Percentiles rank a stretch among this genome's conserved stretches.
Evolutionary conservation across 2,113 vertebrate genomes (phyloP).

Genomic region (Halichoerus grypus): DNA sequence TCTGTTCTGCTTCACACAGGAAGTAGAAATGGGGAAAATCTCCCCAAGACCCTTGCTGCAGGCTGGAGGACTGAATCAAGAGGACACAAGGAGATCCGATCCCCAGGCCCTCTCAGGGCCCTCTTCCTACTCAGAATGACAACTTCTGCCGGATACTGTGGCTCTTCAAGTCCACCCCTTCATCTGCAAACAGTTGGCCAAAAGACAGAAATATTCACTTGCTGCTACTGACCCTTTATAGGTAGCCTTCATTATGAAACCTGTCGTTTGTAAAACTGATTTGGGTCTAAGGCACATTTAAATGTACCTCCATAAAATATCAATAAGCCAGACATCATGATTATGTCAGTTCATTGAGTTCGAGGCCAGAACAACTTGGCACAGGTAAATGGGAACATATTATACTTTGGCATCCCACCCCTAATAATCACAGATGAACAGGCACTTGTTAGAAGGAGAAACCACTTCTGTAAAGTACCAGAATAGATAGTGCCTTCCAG

Average conservation of each 20-base stretch:
- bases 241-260: not conserved
- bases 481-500: not conserved
- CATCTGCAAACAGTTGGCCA: not conserved
- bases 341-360: not conserved
- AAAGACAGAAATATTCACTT: not conserved
- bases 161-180: not conserved
- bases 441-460: not conserved
- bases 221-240: not conserved
- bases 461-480: not conserved
- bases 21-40: not conserved
- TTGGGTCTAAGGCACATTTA: not conserved
- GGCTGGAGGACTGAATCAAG: not conserved
- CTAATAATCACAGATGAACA: not conserved
- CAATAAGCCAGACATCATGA: not conserved
- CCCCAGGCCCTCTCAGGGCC: not conserved
- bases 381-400: not conserved
- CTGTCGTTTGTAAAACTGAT: not conserved
- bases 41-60: not conserved
- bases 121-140: not conserved
- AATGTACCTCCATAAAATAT: not conserved
- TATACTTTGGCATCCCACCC: not conserved
- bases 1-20: not conserved
- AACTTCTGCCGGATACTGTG: not conserved
- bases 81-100: not conserved
- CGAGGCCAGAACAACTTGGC: conserved; percentile 54